Evolutionary conservation across 1,140 invertebrate genomes (phyloP).

Genomic region (Neotoxoptera formosana): DNA sequence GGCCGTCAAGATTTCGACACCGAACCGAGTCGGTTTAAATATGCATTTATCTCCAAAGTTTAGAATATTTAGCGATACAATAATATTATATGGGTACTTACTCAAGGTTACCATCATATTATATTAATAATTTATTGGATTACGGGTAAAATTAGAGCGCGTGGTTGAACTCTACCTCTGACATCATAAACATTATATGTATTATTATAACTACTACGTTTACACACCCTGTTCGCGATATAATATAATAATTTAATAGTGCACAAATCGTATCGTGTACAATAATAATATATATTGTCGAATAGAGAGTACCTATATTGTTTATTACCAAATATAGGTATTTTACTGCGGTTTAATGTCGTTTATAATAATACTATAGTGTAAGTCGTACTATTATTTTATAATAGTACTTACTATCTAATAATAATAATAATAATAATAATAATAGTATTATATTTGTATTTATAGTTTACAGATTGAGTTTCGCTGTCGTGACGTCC

Average conservation of each 20-base stretch:
- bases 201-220: neutral
- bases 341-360: too few relatives aligned
- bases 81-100: neutral
- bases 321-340: too few relatives aligned
- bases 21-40: neutral
- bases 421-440: neutral
- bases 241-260: neutral
- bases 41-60: neutral
- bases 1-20: neutral
- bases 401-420: neutral
- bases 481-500: slow-evolving; percentile 54
- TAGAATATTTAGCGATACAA: neutral
- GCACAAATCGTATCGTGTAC: too few relatives aligned
- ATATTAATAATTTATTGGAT: slow-evolving; percentile 13
- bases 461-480: neutral
- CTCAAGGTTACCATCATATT: neutral
- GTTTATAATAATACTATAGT: neutral
- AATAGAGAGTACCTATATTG: neutral
- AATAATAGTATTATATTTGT: neutral
- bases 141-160: neutral
- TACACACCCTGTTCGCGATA: neutral
- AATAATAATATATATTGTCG: neutral
- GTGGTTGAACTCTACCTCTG: neutral
- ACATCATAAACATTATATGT: neutral
- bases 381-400: neutral